Evolutionary conservation across 1,140 invertebrate species (phyloP), one percentile per base, ranked within the genome.

Genomic region (Achatina immaculata): DNA sequence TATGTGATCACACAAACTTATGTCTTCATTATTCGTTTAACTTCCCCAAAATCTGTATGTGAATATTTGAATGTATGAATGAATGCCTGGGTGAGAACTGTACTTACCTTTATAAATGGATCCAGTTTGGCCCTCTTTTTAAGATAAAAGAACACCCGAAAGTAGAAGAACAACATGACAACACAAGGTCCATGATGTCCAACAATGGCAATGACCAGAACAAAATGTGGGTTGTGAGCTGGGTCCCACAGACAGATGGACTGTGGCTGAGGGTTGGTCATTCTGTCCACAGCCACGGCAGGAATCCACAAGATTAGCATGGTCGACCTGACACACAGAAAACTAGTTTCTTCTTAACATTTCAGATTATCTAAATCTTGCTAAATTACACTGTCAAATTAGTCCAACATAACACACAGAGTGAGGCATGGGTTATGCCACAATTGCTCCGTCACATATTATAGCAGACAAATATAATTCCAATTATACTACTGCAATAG

Each of bases 101-200:
- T 38, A 68, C 36, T 28, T 40, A 38, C 42, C 19, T 77, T 31
- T 36, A 16, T 72, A 19, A 71, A 2, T 6, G 38, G 43, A 0
- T 74, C 79, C 21, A 84, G 42, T 45, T 84, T 83, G 0, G 58
- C n/a, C 11, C 88, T 58, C 48, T 85, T 86, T 68, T 79, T 83
- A 79, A 90, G 83, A 24, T 87, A 87, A 31, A 85, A 77, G 42
- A 88, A 86, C 14, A 91, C 90, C 24, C 80, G 81, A 40, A 86
- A 73, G 83, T 90, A 91, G 75, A 88, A 90, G 65, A 86, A 82
- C 40, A 91, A 28, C 80, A 91, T 87, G 43, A 88, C 43, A 31
- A 87, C 40, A 62, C 88, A 88, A 0, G 90, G 86, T n/a, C 86
- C 85, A 82, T 91, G 90, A 80, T 91, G 90, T 3, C 90, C 90